phyloP scores from a whole-genome alignment of 1,140 invertebrate species.

The Drosophila carrolli region DNA sequence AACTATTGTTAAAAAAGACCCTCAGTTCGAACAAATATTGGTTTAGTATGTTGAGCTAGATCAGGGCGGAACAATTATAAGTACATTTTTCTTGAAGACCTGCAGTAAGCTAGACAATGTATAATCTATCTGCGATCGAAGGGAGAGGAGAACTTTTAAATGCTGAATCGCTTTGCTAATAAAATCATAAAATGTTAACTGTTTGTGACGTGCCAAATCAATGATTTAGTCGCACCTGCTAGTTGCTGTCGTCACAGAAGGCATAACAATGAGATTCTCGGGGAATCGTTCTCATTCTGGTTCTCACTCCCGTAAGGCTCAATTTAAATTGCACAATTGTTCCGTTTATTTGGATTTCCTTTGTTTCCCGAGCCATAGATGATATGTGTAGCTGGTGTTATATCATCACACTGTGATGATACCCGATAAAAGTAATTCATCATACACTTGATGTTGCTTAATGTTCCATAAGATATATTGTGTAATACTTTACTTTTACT shows the following conservation, averaged over 20 bases:
- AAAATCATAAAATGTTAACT: conserved; percentile 26
- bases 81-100: neutral
- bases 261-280: conserved; percentile 38
- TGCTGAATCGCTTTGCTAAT: conserved; percentile 25
- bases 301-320: conserved; percentile 32
- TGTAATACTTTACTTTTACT: neutral
- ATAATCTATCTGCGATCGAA: conserved; percentile 3
- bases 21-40: conserved; percentile 66
- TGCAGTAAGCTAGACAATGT: neutral
- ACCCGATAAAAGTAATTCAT: conserved; percentile 9
- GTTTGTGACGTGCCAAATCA: conserved; percentile 29
- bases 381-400: conserved; percentile 14
- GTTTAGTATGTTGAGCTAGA: conserved; percentile 21
- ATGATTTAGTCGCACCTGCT: conserved; percentile 37
- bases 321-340: conserved; percentile 65
- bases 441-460: conserved; percentile 1
- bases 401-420: conserved; percentile 23
- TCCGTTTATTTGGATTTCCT: conserved; percentile 49
- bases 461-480: conserved; percentile 16
- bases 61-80: neutral
- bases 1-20: conserved; percentile 39
- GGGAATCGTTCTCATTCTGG: conserved; percentile 10
- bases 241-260: conserved; percentile 50
- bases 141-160: neutral
- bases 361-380: conserved; percentile 34